Conservation (phyloP, 2,888 invertebrate species). For the Ectobius pallidus region DNA sequence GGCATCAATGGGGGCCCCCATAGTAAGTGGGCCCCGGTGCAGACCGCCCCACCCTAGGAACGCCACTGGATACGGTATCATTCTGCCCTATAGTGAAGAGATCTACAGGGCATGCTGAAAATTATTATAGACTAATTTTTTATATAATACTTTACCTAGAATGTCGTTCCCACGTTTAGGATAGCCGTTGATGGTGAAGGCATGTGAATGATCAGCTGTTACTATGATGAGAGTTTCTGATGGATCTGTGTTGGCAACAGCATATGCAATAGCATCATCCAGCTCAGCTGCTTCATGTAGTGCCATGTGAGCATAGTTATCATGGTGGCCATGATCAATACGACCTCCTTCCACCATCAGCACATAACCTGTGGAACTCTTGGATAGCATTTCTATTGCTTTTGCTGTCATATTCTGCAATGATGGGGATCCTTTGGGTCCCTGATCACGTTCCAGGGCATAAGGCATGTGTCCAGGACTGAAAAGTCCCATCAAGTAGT, state of each 20-base stretch:
- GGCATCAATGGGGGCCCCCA: too few species aligned
- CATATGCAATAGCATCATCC: slow-evolving; percentile 62
- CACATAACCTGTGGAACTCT: slow-evolving; percentile 60
- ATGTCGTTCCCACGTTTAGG: slow-evolving; percentile 65
- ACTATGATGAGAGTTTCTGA: slow-evolving; percentile 70
- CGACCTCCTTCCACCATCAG: slow-evolving; percentile 67
- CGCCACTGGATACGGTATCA: too few species aligned
- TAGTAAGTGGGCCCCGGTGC: too few species aligned
- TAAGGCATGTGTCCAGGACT: slow-evolving; percentile 64
- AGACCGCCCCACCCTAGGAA: too few species aligned
- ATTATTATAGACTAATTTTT: too few species aligned
- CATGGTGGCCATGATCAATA: slow-evolving; percentile 70
- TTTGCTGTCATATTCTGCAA: slow-evolving; percentile 65
- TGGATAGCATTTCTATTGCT: slow-evolving; percentile 59
- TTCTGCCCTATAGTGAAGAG: too few species aligned
- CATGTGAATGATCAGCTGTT: slow-evolving; percentile 69
- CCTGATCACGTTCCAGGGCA: slow-evolving; percentile 58
- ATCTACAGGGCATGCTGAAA: too few species aligned
- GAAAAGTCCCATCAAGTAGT: slow-evolving; percentile 61
- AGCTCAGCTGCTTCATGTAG: slow-evolving; percentile 68
- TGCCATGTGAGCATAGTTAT: slow-evolving; percentile 64
- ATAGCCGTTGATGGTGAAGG: slow-evolving; percentile 68
- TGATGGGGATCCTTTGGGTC: slow-evolving; percentile 58
- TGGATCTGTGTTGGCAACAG: slow-evolving; percentile 53
- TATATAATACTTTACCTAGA: slow-evolving; percentile 52